phyloP scores from a whole-genome alignment of 2,113 vertebrate genomes.

The Tachysurus vachellii region DNA sequence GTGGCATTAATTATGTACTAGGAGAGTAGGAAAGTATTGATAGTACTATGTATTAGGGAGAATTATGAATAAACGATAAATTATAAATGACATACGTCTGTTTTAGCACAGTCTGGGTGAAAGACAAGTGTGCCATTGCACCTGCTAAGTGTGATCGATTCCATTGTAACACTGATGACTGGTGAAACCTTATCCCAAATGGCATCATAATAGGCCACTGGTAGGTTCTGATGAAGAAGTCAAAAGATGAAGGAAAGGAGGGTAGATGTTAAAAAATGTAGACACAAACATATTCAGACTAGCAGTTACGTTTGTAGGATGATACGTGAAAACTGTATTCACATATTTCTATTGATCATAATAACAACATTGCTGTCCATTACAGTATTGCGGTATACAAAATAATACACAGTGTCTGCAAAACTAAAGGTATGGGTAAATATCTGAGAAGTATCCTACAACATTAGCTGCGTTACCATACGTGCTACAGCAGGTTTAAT shows the following conservation, averaged over 20 bases:
- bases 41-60: background rate
- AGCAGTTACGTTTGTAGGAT: background rate
- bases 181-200: accelerated
- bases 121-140: background rate
- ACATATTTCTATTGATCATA: background rate
- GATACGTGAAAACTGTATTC: background rate
- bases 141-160: background rate
- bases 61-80: background rate
- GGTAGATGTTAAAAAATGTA: background rate
- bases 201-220: background rate
- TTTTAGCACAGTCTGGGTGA: background rate
- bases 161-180: background rate
- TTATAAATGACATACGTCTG: background rate
- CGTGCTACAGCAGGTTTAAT: background rate
- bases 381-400: background rate
- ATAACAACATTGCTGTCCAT: background rate
- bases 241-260: background rate
- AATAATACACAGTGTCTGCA: background rate
- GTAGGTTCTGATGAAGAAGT: background rate
- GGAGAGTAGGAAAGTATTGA: background rate
- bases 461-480: background rate
- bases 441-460: background rate
- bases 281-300: background rate
- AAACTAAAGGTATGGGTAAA: background rate
- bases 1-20: background rate